Evolutionary conservation across 2,888 invertebrate species (phyloP).

Genomic region (Cataglyphis altisquamis): DNA sequence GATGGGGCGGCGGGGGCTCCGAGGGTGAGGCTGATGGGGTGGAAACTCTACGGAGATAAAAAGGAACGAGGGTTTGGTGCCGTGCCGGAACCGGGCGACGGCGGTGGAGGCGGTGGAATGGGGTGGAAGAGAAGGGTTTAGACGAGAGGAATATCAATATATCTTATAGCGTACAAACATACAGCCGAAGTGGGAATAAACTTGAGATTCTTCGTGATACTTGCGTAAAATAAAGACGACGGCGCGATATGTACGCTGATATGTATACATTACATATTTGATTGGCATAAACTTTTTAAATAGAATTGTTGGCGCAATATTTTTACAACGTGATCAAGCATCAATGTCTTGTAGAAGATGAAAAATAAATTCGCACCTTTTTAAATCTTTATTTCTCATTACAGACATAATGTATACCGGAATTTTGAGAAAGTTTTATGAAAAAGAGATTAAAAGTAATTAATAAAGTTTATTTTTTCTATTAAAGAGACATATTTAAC

Average conservation of each 20-base stretch:
- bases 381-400: background rate
- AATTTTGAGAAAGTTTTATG: background rate
- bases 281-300: slow-evolving; percentile 74
- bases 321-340: background rate
- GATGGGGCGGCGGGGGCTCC: slow-evolving; percentile 64
- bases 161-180: slow-evolving; percentile 85
- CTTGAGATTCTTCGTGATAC: slow-evolving; percentile 81
- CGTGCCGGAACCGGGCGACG: slow-evolving; percentile 74
- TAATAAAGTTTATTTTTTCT: background rate
- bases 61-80: slow-evolving; percentile 85
- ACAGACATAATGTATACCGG: background rate
- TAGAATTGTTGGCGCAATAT: slow-evolving; percentile 9
- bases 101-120: slow-evolving; percentile 61
- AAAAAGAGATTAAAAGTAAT: background rate
- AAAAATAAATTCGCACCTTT: background rate
- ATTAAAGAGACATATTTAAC: background rate
- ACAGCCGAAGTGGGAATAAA: slow-evolving; percentile 85
- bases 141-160: slow-evolving; percentile 82
- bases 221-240: slow-evolving; percentile 70
- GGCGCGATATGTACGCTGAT: slow-evolving; percentile 46
- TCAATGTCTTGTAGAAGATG: background rate
- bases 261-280: slow-evolving; percentile 64
- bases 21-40: slow-evolving; percentile 86
- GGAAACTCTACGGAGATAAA: slow-evolving; percentile 86
- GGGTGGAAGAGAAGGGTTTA: slow-evolving; percentile 74